Evolutionary conservation across 2,797 vertebrate genomes (phyloP).

Genomic region (Prunella strophiata): DNA sequence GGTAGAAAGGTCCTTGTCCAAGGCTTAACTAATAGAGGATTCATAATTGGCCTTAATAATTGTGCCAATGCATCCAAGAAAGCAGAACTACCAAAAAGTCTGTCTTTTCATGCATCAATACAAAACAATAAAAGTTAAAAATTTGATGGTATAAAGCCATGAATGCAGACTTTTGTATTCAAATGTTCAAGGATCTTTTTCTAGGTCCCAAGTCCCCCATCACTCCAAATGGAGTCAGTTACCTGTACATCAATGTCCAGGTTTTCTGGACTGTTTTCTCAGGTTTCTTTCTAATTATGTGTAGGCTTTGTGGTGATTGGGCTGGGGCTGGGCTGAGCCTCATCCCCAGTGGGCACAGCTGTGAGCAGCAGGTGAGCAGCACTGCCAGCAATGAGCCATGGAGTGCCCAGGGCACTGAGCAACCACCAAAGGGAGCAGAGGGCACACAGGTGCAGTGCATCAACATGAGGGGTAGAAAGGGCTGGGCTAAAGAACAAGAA

Average conservation of each 20-base stretch:
- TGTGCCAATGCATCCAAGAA: neutral
- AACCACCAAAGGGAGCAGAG: neutral
- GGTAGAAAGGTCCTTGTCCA: neutral
- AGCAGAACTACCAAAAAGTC: neutral
- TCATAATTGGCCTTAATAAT: neutral
- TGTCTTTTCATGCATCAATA: neutral
- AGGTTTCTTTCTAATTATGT: neutral
- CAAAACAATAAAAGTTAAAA: neutral
- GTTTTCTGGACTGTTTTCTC: neutral
- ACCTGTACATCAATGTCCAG: neutral
- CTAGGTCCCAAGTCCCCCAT: rapidly evolving
- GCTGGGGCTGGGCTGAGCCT: neutral
- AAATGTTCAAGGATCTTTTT: neutral
- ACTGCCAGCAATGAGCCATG: neutral
- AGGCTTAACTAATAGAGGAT: neutral
- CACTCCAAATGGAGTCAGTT: neutral
- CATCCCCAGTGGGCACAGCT: neutral
- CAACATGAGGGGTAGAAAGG: neutral
- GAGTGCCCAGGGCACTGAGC: neutral
- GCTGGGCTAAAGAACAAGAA: rapidly evolving
- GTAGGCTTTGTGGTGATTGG: neutral
- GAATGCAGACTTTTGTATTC: neutral
- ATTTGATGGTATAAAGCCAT: neutral
- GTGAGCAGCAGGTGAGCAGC: neutral
- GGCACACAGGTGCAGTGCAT: neutral